A percentile compares a stretch with the other conserved stretches of the same genome.
These are phyloP conservation scores for Bombus superbus DNA, from an alignment of 1,140 invertebrate species.

Conservation along the genomic window DNA sequence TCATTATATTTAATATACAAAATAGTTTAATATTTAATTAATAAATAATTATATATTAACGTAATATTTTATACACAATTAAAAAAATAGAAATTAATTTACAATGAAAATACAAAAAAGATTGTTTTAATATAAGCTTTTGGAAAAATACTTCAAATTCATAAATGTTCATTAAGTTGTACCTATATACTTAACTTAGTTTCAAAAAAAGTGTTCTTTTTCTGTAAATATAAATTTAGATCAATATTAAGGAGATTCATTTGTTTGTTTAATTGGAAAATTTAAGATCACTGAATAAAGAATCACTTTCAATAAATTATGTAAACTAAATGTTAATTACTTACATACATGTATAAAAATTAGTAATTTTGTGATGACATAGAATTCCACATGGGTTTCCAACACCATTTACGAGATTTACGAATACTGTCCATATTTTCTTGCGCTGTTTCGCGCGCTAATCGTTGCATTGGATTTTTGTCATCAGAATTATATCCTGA, in stretches of 20 bases:
- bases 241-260: not conserved
- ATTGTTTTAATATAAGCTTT: not conserved
- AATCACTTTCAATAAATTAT: not conserved
- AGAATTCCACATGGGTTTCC: constrained; percentile 76
- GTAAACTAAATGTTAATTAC: not conserved
- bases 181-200: constrained; percentile 2
- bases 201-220: constrained; percentile 6
- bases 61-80: not conserved
- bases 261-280: constrained; percentile 6
- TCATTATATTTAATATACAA: not conserved
- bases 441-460: constrained; percentile 76
- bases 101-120: not conserved
- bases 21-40: constrained; percentile 1
- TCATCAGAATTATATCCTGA: constrained; percentile 59
- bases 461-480: constrained; percentile 74
- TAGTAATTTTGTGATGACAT: constrained; percentile 1
- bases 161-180: not conserved
- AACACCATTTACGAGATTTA: constrained; percentile 80
- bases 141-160: not conserved
- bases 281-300: constrained; percentile 3
- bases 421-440: constrained; percentile 79
- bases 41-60: not conserved
- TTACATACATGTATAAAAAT: not conserved
- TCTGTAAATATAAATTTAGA: not conserved
- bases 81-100: not conserved